Evolutionary conservation across 1,140 invertebrate genomes (phyloP).

Genomic region (Cydia splendana): DNA sequence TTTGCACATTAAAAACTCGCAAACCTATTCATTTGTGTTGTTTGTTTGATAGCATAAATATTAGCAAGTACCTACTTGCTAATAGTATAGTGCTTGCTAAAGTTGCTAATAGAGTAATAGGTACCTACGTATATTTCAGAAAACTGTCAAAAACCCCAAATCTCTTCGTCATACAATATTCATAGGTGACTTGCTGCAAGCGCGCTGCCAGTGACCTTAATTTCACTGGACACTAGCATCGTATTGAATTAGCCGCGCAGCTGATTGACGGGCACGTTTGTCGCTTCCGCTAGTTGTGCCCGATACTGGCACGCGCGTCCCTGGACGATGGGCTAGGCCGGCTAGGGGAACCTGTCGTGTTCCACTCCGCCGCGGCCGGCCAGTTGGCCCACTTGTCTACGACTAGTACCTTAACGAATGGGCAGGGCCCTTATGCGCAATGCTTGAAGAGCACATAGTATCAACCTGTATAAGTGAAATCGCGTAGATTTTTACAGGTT

Average conservation of each 20-base stretch:
- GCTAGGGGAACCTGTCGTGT: constrained; percentile 66
- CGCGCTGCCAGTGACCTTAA: constrained; percentile 21
- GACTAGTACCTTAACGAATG: constrained; percentile 46
- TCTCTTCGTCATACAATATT: background rate
- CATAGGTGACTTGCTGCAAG: background rate
- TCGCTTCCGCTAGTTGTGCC: constrained; percentile 70
- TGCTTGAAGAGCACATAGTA: background rate
- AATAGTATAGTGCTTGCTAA: too few relatives aligned
- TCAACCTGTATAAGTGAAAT: constrained; percentile 35
- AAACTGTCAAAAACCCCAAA: background rate
- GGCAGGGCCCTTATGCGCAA: constrained; percentile 29
- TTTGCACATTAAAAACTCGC: too few relatives aligned
- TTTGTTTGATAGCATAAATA: too few relatives aligned
- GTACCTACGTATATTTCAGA: too few relatives aligned
- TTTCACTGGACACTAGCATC: constrained; percentile 43
- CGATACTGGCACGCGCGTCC: constrained; percentile 64
- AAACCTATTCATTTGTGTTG: too few relatives aligned
- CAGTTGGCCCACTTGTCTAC: constrained; percentile 59
- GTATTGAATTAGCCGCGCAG: constrained; percentile 49
- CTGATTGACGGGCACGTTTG: constrained; percentile 66
- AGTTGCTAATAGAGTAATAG: too few relatives aligned
- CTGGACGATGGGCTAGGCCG: constrained; percentile 44
- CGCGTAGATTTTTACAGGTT: background rate
- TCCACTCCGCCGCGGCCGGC: constrained; percentile 61
- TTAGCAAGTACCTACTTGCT: too few relatives aligned